Percentiles rank a stretch among this genome's conserved stretches.
phyloP scores from a whole-genome alignment of 1,140 invertebrate genomes.

The Phenacoccus solenopsis region DNA sequence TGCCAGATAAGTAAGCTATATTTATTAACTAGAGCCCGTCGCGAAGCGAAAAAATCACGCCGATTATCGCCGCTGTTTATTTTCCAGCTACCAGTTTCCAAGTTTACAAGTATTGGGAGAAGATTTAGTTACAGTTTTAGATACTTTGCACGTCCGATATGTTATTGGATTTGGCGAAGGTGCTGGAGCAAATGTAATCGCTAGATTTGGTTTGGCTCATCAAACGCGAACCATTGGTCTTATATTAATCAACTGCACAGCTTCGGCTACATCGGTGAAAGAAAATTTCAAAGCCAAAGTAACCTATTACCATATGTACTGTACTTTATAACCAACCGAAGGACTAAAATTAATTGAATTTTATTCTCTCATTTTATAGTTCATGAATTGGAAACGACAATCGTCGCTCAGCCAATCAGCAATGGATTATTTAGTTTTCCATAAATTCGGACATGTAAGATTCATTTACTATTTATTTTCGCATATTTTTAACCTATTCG shows the following conservation, averaged over 20 bases:
- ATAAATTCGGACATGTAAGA: slow-evolving; percentile 85
- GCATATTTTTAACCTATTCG: no score
- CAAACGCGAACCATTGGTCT: slow-evolving; percentile 61
- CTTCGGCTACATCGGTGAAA: slow-evolving; percentile 70
- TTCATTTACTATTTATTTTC: no score
- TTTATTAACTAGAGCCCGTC: neutral
- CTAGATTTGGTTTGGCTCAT: slow-evolving; percentile 67
- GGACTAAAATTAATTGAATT: no score
- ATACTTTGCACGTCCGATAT: slow-evolving; percentile 62
- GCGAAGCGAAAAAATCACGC: no score
- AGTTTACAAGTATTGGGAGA: slow-evolving; percentile 70
- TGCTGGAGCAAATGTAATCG: slow-evolving; percentile 76
- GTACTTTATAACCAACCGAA: neutral
- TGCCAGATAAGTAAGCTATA: slow-evolving; percentile 45
- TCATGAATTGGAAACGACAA: slow-evolving; percentile 59
- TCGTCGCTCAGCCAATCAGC: slow-evolving; percentile 56
- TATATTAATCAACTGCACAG: slow-evolving; percentile 76
- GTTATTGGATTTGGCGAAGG: slow-evolving; percentile 79
- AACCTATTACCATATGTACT: slow-evolving; percentile 23
- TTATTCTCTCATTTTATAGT: slow-evolving; percentile 33
- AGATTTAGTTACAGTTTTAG: slow-evolving; percentile 65
- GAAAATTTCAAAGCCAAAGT: slow-evolving; percentile 78
- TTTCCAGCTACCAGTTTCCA: slow-evolving; percentile 59
- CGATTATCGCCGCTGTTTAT: neutral
- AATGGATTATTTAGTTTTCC: slow-evolving; percentile 71